Conservation (phyloP, 1,140 invertebrate genomes). For the Cheumatopsyche charites region DNA sequence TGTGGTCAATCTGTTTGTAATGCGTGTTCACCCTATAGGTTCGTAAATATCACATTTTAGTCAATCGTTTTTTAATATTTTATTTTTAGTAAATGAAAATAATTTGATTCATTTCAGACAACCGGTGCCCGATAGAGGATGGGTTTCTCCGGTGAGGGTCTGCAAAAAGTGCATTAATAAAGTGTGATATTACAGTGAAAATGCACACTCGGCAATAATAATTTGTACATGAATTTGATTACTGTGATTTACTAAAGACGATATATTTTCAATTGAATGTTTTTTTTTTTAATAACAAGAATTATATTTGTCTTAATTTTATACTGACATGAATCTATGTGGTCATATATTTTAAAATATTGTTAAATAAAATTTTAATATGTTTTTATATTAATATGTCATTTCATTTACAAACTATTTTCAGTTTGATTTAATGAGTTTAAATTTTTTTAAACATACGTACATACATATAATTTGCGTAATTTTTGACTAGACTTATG, state of each 20-base stretch:
- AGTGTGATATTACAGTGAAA: not conserved
- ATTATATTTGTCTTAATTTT: conserved; percentile 19
- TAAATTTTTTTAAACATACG: too few species aligned
- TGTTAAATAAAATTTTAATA: too few species aligned
- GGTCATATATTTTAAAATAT: too few species aligned
- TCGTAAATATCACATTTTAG: not conserved
- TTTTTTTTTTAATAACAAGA: not conserved
- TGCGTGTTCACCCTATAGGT: conserved; percentile 45
- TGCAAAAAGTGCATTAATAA: conserved; percentile 37
- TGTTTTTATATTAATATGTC: too few species aligned
- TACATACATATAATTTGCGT: too few species aligned
- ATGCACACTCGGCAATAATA: not conserved
- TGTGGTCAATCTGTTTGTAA: conserved; percentile 45
- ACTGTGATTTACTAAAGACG: conserved; percentile 5
- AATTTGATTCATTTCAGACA: conserved; percentile 33
- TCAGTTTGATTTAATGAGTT: too few species aligned
- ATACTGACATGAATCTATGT: too few species aligned
- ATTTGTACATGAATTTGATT: too few species aligned
- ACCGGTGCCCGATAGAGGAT: conserved; percentile 44
- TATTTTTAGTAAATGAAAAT: not conserved
- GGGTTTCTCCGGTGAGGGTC: conserved; percentile 39
- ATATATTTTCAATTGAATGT: not conserved
- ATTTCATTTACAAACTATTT: too few species aligned
- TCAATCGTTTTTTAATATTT: not conserved
- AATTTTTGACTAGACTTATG: too few species aligned